These are phyloP conservation scores for Mormyrus iriodes DNA, from an alignment of 2,113 vertebrate species.

Conservation along the genomic window DNA sequence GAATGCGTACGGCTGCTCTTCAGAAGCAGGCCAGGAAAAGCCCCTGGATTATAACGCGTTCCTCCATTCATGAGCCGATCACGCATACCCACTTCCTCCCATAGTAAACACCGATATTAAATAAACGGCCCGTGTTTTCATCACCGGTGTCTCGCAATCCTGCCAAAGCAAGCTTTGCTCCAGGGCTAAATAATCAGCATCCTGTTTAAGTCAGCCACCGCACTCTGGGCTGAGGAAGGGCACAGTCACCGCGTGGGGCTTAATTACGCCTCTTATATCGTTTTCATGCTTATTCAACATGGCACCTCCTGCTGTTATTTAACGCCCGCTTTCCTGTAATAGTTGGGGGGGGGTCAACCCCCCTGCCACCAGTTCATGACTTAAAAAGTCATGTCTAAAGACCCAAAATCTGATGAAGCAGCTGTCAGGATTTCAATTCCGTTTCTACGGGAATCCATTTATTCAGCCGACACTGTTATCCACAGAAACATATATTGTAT, in stretches of 20 bases:
- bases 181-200: slow-evolving; percentile 3
- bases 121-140: slow-evolving; percentile 13
- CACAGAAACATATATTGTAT: background rate
- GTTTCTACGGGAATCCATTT: background rate
- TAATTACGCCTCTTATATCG: background rate
- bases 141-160: background rate
- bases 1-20: background rate
- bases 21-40: background rate
- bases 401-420: background rate
- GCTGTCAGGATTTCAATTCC: background rate
- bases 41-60: slow-evolving; percentile 15
- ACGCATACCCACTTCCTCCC: slow-evolving; percentile 22
- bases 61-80: background rate
- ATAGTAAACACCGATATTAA: slow-evolving; percentile 21
- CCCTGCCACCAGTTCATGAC: background rate
- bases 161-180: slow-evolving; percentile 23
- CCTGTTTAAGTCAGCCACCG: background rate
- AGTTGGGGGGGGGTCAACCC: background rate
- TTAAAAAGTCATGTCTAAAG: background rate
- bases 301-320: background rate
- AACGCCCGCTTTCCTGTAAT: background rate
- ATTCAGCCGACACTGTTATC: background rate
- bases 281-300: background rate
- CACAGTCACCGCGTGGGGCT: background rate
- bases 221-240: background rate